These are phyloP conservation scores for Palaemon carinicauda DNA, from an alignment of 1,140 invertebrate genomes.

Conservation along the genomic window DNA sequence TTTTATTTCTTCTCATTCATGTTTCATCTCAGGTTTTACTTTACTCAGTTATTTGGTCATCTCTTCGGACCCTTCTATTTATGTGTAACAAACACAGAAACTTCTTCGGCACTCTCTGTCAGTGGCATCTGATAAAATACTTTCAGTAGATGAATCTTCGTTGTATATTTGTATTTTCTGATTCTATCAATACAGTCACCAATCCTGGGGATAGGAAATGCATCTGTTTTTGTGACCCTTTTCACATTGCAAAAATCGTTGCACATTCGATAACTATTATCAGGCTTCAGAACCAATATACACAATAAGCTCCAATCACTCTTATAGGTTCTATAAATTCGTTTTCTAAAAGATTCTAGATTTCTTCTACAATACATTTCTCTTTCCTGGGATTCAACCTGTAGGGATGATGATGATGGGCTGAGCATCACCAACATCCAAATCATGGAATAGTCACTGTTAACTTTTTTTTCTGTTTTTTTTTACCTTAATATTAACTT, in stretches of 20 bases:
- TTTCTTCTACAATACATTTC: no score
- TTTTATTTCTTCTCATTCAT: no score
- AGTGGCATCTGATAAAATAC: neutral
- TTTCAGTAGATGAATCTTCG: neutral
- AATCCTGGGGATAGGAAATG: neutral
- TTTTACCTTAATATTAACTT: no score
- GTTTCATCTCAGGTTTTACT: no score
- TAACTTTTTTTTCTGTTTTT: no score
- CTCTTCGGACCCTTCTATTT: no score
- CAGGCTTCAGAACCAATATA: neutral
- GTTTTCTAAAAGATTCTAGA: no score
- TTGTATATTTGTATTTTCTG: neutral
- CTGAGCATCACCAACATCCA: no score
- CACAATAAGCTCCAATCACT: neutral
- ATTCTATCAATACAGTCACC: slow-evolving; percentile 13
- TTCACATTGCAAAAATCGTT: neutral
- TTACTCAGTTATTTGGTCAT: no score
- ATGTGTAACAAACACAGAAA: neutral
- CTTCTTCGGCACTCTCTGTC: neutral
- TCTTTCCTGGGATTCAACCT: neutral
- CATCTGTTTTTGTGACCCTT: neutral
- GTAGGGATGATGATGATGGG: no score
- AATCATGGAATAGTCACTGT: no score
- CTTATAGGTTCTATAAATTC: neutral
- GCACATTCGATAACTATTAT: neutral